Evolutionary conservation across 1,140 invertebrate genomes (phyloP), one percentile per base, ranked within the genome.

Genomic region (Cotesia glomerata): DNA sequence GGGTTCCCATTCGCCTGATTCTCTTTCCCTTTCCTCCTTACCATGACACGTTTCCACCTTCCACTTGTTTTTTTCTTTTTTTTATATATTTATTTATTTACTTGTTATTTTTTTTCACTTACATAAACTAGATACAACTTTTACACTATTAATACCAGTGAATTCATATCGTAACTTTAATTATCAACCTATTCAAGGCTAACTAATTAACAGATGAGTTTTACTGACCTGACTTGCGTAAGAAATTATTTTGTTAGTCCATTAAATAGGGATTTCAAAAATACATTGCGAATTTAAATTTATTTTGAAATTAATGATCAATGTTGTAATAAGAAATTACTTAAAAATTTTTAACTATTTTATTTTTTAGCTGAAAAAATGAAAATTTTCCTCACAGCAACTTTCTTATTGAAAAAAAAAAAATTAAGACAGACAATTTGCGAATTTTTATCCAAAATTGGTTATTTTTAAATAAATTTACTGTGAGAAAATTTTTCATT

Each of bases 1-100:
- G 70, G 52, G 63, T 59, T 66, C 35, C 13, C 52, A 70, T 51
- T 73, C 66, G 54, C 61, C 63, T 63, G 64, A 75, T 64, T 75
- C 69, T 68, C 67, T 65, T 77, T 39, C n/a, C 32, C 54, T 74
- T 71, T 62, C 26, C 39, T 39, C 61, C 35, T 26, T 69, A 13
- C n/a, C 39, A 56, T 56, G 4, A 39, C 7, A 56, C 18, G 49
- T 49, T 32, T 63, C 66, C 18, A 58, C 56, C 56, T 58, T 58
- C 56, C 56, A 18, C 56, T 58, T 58, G 56, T 58, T 58, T 26
- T 26, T 58, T 18, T 18, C 2, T 5, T 18, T 4, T 8, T 18
- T 18, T 54, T 5, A 14, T 54, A 54, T n/a, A 13, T n/a, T 13
- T 54, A 54, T n/a, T 14, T n/a, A 54, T 54, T 7, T n/a, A 54